phyloP scores from a whole-genome alignment of 2,797 vertebrate species.

The Malurus leucopterus region DNA sequence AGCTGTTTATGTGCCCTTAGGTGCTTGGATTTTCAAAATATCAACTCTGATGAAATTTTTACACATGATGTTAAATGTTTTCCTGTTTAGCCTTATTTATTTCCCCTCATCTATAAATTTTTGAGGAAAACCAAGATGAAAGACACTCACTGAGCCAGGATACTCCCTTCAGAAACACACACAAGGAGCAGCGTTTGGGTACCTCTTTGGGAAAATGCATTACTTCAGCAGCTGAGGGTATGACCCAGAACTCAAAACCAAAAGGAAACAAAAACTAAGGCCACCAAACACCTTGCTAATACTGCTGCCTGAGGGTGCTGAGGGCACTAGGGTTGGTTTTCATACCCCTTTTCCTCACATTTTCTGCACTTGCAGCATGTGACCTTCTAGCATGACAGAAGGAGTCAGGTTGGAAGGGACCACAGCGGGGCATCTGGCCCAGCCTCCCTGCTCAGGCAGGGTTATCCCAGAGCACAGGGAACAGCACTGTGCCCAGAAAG shows the following conservation, averaged over 20 bases:
- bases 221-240: fast-evolving
- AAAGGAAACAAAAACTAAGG: background rate
- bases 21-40: background rate
- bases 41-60: background rate
- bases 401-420: no score
- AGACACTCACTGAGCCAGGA: fast-evolving
- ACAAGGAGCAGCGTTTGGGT: fast-evolving
- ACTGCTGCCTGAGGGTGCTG: fast-evolving
- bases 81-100: fast-evolving
- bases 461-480: fast-evolving
- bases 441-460: no score
- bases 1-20: background rate
- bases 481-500: fast-evolving
- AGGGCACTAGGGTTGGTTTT: fast-evolving
- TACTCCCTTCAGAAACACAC: background rate
- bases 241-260: fast-evolving
- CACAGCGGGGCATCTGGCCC: fast-evolving
- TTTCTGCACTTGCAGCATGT: fast-evolving
- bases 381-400: fast-evolving
- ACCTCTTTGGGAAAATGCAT: fast-evolving
- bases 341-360: fast-evolving
- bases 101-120: fast-evolving
- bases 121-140: background rate
- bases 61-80: fast-evolving
- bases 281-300: fast-evolving